Evolutionary conservation across 2,888 invertebrate species (phyloP), one percentile per base, ranked within the genome.

Genomic region (Eremobia ochroleuca): DNA sequence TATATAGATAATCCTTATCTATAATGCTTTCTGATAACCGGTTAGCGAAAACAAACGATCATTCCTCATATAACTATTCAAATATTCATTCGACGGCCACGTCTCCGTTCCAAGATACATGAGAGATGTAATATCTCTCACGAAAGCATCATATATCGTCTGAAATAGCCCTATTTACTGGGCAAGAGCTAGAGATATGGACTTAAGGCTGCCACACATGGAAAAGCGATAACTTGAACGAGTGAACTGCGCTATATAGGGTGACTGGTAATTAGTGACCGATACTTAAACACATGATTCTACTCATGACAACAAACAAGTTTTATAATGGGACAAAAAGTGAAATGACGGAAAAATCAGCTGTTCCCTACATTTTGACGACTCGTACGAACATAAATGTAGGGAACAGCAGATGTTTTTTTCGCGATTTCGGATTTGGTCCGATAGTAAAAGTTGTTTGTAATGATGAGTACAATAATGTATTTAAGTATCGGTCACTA

Each of bases 161-260:
- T 66, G 40, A 21, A 46, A 81, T 76, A 75, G 76, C 59, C 76
- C 64, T 77, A 69, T 79, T 76, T 78, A 81, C 43, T 73, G 76
- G 74, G 79, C 84, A 82, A 76, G 69, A 67, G 61, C 52, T 76
- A 66, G n/a, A 66, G 61, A 79, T 73, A 75, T 75, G 52, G 31
- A 62, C 61, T 71, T 77, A 81, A 34, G 40, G 18, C 43, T 52
- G 25, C 43, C 40, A 31, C 37, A 77, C 2, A 67, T 9, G 77
- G 1, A 40, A 28, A 67, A 9, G n/a, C 11, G 2, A 46, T 11
- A 6, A 18, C 21, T 4, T 31, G 40, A 77, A 31, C 25, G 18
- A 28, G 18, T 0, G 18, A 34, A 58, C 13, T 76, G 52, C 46
- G 18, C 46, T 46, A 5, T 1, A n/a, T n/a, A n/a, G n/a, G n/a